Evolutionary conservation across 2,113 vertebrate species (phyloP), one percentile per base, ranked within the genome.

Genomic region (Ceuthmochares aereus): DNA sequence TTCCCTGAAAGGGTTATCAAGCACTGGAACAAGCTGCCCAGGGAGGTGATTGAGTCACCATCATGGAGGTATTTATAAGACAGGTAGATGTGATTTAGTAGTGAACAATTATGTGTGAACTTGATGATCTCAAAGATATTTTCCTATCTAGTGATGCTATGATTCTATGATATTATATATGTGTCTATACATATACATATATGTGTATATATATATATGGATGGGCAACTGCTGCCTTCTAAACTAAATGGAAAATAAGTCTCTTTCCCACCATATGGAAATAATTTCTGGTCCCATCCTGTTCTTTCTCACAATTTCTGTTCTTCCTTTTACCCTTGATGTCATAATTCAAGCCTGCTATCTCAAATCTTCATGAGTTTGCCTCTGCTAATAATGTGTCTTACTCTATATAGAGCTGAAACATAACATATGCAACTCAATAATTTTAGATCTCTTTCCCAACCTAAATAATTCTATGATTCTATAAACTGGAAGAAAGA

Each of bases 191-290:
- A 40, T 40, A 40, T 40, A 37, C 6, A 30, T 27, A 40, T 23
- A 63, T 54, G 4, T 25, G 15, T 17, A 6, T 26, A 6, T 68
- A 15, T 34, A 34, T 19, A 10, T 42, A 27, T 26, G 59, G 63
- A 73, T 70, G 16, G 62, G 7, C 7, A 93, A 84, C 78, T 93
- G 68, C 78, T 97, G 45, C 82, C 78, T 94, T 92, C 74, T 84
- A 93, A 92, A 83, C 42, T 93, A 78, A 91, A 90, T 51, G 62
- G 52, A 79, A 95, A 96, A 84, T 37, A 82, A 85, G 32, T 78
- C 76, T 95, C 94, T 93, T 42, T 86, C 83, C 89, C 88, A 67
- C 60, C 20, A 47, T 95, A 82, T 95, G 79, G 79, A 58, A 96
- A 94, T 6, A 64, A 75, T 78, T 91, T 82, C 47, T 87, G 9